phyloP scores from a whole-genome alignment of 1,140 invertebrate species.

The Bombus pyrosoma region DNA sequence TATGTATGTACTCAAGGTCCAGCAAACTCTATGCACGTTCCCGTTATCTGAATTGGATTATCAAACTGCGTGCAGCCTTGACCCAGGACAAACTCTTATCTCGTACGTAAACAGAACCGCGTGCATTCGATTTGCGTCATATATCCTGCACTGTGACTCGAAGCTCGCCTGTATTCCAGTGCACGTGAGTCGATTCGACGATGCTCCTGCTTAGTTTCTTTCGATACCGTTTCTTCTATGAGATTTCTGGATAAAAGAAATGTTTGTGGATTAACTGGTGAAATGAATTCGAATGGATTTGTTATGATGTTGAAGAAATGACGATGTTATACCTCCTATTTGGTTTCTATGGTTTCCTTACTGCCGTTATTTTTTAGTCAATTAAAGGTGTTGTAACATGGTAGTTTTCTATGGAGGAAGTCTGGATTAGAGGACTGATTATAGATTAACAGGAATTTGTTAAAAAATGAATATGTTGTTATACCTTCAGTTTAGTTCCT shows the following conservation, averaged over 20 bases:
- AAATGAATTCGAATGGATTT: too few relatives aligned
- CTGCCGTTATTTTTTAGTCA: neutral
- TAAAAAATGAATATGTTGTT: neutral
- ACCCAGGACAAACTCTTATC: constrained; percentile 72
- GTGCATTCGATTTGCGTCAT: neutral
- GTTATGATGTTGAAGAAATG: neutral
- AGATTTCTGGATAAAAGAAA: neutral
- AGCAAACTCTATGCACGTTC: constrained; percentile 8
- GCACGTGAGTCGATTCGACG: neutral
- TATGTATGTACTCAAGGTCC: constrained; percentile 32
- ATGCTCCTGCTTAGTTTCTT: neutral
- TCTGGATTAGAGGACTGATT: neutral
- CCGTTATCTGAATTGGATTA: constrained; percentile 72
- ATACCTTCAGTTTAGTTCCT: neutral
- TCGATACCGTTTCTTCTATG: neutral
- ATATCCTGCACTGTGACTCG: neutral
- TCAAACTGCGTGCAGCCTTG: constrained; percentile 70
- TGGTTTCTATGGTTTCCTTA: neutral
- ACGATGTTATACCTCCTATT: neutral
- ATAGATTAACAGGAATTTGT: neutral
- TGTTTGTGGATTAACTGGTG: neutral
- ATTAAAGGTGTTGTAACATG: too few relatives aligned
- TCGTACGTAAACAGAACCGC: constrained; percentile 48
- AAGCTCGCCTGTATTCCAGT: neutral
- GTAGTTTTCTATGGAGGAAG: neutral